Base-by-base conservation (phyloP, 2,797 vertebrate species). In the Sus cebifrons region DNA sequence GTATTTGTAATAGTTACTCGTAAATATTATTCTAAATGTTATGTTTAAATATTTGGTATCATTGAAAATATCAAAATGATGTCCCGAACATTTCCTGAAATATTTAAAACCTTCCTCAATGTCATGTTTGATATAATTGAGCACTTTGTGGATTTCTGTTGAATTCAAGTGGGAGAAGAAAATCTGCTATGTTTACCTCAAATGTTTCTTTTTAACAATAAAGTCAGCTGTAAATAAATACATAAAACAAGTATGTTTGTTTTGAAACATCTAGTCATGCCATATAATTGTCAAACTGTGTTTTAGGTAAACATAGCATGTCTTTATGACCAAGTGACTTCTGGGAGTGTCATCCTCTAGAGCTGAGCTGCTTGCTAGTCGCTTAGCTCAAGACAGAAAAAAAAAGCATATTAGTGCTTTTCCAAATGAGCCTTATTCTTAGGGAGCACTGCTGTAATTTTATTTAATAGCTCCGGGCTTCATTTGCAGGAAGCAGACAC, bases 391-490 rank as follows among this genome's bases (percentile, higher is more conserved):
- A 94, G 74, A 88, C 7, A 81, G 27, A 65, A 27, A 58, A 40
- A 89, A 68, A 32, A 83, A 70, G 5, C 3, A 0, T 70, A 60
- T 96, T 87, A 74, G 32, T 40, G 21, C 11, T 82, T 88, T 94
- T 89, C 49, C 75, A 86, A 91, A 89, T 88, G 40, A 86, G 40
- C 29, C 20, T 68, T n/a, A 29, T 89, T 84, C 49, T 86, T 74
- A 83, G 29, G 25, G 65, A 94, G 27, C 2, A 10, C 74, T 75
- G 74, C 75, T 68, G 14, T 86, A 85, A 93, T 97, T 97, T 94
- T 96, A 89, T 86, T 91, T 97, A 94, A 94, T 95, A 87, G 84
- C 67, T 96, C 21, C 25, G 18, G 68, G 29, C 36, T 88, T 97
- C 86, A 88, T 92, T 96, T 94, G 65, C 29, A 86, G 67, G 62